These are phyloP conservation scores for Cantharis lateralis DNA, from an alignment of 2,888 invertebrate genomes.

Conservation along the genomic window DNA sequence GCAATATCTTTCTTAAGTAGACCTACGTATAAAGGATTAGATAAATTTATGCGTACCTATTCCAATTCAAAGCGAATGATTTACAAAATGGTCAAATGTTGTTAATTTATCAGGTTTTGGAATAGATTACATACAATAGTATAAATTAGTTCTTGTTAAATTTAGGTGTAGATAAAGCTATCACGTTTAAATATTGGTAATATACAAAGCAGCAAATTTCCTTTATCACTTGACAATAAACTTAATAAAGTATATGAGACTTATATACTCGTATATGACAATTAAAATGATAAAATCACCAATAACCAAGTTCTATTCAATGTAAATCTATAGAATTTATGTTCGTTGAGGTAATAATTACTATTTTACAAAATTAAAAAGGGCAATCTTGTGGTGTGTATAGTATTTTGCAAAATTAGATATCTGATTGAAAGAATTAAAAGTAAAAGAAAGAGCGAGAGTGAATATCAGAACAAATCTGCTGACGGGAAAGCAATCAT, in stretches of 20 bases:
- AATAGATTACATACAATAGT: conserved; percentile 1
- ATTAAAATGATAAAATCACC: not conserved
- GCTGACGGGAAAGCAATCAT: not conserved
- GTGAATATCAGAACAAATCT: not conserved
- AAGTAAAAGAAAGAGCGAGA: not conserved
- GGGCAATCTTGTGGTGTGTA: not conserved
- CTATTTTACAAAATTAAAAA: not conserved
- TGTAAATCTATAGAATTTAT: not conserved
- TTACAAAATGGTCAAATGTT: conserved; percentile 4
- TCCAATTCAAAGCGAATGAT: not conserved
- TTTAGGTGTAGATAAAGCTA: not conserved
- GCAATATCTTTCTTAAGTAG: not conserved
- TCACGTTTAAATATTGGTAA: not conserved
- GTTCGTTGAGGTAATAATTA: not conserved
- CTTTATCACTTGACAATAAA: not conserved
- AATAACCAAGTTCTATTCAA: not conserved
- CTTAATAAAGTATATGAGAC: not conserved
- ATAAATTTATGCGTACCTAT: not conserved
- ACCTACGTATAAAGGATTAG: not conserved
- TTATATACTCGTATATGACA: no score
- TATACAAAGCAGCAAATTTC: not conserved
- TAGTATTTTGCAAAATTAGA: not conserved
- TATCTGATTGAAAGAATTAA: not conserved
- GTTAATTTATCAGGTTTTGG: not conserved
- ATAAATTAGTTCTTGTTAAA: not conserved